phyloP scores from a whole-genome alignment of 1,140 invertebrate species.

The Caenorhabditis tropicalis region DNA sequence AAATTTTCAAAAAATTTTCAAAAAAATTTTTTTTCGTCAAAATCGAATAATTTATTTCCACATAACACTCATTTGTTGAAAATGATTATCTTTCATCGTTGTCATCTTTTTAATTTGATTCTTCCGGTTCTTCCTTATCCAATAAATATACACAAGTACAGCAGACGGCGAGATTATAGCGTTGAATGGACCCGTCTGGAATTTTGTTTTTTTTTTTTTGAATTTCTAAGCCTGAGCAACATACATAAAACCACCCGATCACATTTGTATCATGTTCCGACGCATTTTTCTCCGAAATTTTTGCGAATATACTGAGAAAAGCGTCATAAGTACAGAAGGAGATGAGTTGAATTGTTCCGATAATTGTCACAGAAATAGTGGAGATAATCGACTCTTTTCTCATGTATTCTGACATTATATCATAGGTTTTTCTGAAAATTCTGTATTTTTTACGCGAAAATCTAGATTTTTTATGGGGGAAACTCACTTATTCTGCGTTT shows the following conservation, averaged over 20 bases:
- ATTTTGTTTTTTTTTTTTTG: no score
- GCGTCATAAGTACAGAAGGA: background rate
- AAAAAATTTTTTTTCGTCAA: no score
- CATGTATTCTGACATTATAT: background rate
- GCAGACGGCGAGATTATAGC: background rate
- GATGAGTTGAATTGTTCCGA: background rate
- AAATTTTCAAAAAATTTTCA: no score
- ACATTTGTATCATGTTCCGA: background rate
- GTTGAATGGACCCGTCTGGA: background rate
- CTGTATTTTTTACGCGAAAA: no score
- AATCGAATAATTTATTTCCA: background rate
- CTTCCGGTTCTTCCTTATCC: background rate
- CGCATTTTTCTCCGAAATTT: background rate
- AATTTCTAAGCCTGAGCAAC: background rate
- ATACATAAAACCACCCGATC: conserved; percentile 13
- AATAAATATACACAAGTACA: background rate
- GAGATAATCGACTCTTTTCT: background rate
- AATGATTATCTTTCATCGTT: background rate
- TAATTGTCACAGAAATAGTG: background rate
- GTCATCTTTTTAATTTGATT: background rate
- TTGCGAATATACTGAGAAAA: background rate
- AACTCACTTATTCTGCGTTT: background rate
- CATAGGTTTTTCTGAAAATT: background rate
- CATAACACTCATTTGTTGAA: background rate
- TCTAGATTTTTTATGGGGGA: no score